A percentile compares a stretch with the other conserved stretches of the same genome.
Evolutionary conservation across 2,113 vertebrate species (phyloP).

Genomic region (Xiphophorus hellerii): DNA sequence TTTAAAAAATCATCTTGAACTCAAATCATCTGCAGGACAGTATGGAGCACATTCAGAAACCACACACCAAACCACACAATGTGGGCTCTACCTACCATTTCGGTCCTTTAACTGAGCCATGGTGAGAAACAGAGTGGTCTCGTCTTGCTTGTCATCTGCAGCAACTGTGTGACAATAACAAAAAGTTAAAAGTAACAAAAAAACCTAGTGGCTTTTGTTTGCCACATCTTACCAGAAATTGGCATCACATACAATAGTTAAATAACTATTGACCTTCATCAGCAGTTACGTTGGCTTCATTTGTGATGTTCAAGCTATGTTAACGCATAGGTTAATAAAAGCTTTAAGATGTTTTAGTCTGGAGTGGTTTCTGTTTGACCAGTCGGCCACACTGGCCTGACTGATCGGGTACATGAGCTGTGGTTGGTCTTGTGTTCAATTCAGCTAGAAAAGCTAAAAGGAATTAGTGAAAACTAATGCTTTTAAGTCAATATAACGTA

Average conservation of each 20-base stretch:
- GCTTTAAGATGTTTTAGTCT: too few species aligned
- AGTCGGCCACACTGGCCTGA: too few species aligned
- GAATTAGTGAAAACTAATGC: background rate
- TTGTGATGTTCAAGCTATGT: fast-evolving
- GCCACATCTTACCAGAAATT: background rate
- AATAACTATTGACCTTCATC: background rate
- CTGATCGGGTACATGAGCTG: too few species aligned
- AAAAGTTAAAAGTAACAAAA: background rate
- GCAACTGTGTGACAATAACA: conserved; percentile 28
- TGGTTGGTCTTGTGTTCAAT: too few species aligned
- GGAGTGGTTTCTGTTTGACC: too few species aligned
- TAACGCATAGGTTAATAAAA: too few species aligned
- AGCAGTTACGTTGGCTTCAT: background rate
- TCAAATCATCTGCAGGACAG: background rate
- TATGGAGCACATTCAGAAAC: conserved; percentile 4
- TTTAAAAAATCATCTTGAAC: conserved; percentile 3
- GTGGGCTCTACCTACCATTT: conserved; percentile 33
- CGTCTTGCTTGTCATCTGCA: conserved; percentile 19
- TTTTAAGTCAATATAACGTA: background rate
- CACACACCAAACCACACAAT: background rate
- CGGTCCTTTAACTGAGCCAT: conserved; percentile 59
- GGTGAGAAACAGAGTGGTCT: conserved; percentile 66
- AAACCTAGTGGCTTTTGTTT: background rate
- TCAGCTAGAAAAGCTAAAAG: background rate
- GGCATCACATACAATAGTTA: background rate